These are phyloP conservation scores for Melanostoma scalare DNA, from an alignment of 2,888 invertebrate genomes.

Conservation along the genomic window DNA sequence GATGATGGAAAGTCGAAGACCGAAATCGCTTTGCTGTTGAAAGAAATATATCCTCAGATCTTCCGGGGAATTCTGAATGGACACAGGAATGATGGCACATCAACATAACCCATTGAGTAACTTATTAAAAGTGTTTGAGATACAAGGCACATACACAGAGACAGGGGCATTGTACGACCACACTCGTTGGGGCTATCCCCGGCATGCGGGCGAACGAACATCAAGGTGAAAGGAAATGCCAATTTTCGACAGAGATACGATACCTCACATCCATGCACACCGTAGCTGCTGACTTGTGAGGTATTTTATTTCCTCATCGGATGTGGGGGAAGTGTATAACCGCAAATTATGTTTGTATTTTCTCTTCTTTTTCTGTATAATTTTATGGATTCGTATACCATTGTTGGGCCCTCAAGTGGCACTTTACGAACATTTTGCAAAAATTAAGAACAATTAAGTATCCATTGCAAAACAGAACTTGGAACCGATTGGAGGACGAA, in stretches of 20 bases:
- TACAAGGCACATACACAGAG: slow-evolving; percentile 19
- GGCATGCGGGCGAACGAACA: slow-evolving; percentile 20
- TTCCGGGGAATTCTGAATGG: slow-evolving; percentile 38
- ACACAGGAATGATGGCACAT: slow-evolving; percentile 26
- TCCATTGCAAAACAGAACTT: too few relatives aligned
- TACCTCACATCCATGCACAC: not conserved
- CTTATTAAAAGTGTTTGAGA: slow-evolving; percentile 59
- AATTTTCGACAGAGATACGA: slow-evolving; percentile 41
- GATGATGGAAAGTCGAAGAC: too few relatives aligned
- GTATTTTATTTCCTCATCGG: slow-evolving; percentile 54
- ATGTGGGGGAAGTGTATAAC: slow-evolving; percentile 58
- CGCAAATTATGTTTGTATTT: slow-evolving; percentile 59
- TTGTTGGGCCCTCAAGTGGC: not conserved
- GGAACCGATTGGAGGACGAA: too few relatives aligned
- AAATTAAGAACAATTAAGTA: too few relatives aligned
- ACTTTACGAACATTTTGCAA: too few relatives aligned
- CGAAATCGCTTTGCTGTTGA: too few relatives aligned
- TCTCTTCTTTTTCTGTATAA: slow-evolving; percentile 3
- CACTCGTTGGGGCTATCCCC: too few relatives aligned
- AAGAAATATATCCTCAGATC: not conserved
- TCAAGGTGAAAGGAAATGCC: slow-evolving; percentile 29
- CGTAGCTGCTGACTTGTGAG: slow-evolving; percentile 10
- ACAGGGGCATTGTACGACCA: not conserved
- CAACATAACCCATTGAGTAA: slow-evolving; percentile 39
- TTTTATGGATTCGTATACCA: too few relatives aligned